phyloP scores from a whole-genome alignment of 2,113 vertebrate genomes.

The Zapornia atra region DNA sequence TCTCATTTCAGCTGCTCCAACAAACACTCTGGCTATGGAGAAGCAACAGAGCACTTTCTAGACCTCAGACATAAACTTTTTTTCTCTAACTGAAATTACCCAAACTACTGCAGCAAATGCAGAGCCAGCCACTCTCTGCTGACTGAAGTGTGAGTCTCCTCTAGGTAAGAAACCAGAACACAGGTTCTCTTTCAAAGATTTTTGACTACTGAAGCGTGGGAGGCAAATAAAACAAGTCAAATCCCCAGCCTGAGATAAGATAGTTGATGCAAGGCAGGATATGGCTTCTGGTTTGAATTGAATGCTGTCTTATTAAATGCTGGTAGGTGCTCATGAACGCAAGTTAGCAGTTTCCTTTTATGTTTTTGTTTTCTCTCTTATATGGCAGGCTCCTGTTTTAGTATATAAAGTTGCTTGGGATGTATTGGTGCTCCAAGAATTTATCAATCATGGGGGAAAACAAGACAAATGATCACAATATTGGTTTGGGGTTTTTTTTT shows the following conservation, averaged over 20 bases:
- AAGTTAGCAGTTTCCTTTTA: constrained; percentile 22
- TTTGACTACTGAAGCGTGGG: not conserved
- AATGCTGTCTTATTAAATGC: not conserved
- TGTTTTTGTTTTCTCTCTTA: not conserved
- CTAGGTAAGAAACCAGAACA: constrained; percentile 2
- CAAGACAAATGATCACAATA: not conserved
- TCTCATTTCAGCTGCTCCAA: not conserved
- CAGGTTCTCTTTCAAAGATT: constrained; percentile 21
- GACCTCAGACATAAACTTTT: not conserved
- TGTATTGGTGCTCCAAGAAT: not conserved
- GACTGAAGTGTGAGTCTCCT: not conserved
- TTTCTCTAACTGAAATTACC: not conserved
- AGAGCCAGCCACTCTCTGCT: not conserved
- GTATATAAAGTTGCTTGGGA: not conserved
- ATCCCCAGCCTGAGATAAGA: constrained; percentile 10
- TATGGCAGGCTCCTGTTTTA: not conserved
- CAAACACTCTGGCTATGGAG: not conserved
- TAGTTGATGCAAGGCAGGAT: not conserved
- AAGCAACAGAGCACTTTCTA: not conserved
- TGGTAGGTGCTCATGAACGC: not conserved
- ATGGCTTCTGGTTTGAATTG: constrained; percentile 6
- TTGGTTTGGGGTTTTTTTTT: not conserved
- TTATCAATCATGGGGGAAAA: not conserved
- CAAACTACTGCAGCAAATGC: not conserved
- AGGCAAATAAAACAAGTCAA: constrained; percentile 10